Percentiles rank a stretch among this genome's conserved stretches.
phyloP scores from a whole-genome alignment of 2,888 invertebrate species.

The Aphodius granarius region DNA sequence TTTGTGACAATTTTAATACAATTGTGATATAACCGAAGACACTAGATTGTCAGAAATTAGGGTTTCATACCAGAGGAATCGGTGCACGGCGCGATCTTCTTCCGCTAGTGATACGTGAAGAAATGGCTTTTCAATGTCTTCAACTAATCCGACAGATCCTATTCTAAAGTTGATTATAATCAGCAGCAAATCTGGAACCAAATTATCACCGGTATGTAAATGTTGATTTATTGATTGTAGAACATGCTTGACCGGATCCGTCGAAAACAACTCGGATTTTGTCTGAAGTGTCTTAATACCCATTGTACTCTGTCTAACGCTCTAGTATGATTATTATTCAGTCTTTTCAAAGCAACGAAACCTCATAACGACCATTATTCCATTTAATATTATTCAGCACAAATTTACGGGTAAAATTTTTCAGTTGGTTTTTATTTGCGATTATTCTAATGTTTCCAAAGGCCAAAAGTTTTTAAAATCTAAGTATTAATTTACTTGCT shows the following conservation, averaged over 20 bases:
- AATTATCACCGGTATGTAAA: constrained; percentile 33
- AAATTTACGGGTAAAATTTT: no score
- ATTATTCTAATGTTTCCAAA: no score
- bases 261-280: background rate
- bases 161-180: constrained; percentile 27
- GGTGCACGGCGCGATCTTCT: constrained; percentile 34
- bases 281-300: background rate
- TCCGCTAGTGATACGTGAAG: constrained; percentile 35
- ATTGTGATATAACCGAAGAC: no score
- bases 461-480: no score
- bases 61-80: constrained; percentile 37
- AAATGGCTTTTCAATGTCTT: constrained; percentile 41
- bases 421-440: no score
- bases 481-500: no score
- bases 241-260: background rate
- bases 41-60: background rate
- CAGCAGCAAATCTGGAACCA: constrained; percentile 33
- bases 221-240: background rate
- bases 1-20: background rate
- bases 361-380: no score
- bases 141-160: constrained; percentile 27
- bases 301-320: no score
- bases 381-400: no score
- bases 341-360: no score
- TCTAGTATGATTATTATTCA: no score